Evolutionary conservation across 1,140 invertebrate species (phyloP).

Genomic region (Batillaria attramentaria): DNA sequence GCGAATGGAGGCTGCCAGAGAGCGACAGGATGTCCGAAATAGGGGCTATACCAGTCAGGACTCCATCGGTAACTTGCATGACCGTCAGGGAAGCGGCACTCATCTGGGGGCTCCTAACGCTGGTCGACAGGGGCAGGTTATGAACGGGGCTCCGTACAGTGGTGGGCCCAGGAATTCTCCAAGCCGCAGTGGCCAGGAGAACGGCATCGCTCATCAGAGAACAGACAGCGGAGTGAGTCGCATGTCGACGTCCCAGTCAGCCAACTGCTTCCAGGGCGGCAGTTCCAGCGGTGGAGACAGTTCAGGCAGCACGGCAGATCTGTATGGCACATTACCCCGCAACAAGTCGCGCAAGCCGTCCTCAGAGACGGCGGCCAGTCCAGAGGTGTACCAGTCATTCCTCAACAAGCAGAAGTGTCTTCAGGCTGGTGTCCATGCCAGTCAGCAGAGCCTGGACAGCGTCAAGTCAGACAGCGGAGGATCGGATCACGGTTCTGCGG

Average conservation of each 20-base stretch:
- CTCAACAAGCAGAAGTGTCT: constrained; percentile 47
- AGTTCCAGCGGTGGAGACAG: constrained; percentile 5
- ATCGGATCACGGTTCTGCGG: constrained; percentile 39
- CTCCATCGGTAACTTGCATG: constrained; percentile 1
- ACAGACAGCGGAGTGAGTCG: constrained; percentile 21
- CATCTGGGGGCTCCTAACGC: no score
- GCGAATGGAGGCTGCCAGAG: constrained; percentile 20
- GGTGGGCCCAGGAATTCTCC: not conserved
- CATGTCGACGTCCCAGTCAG: constrained; percentile 30
- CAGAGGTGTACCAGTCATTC: constrained; percentile 48
- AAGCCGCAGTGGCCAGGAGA: not conserved
- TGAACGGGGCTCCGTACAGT: no score
- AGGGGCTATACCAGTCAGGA: constrained; percentile 17
- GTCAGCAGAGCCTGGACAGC: constrained; percentile 38
- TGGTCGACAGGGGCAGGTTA: no score
- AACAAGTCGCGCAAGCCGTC: constrained; percentile 37
- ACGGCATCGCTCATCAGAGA: not conserved
- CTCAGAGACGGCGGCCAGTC: constrained; percentile 34
- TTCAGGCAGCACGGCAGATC: constrained; percentile 37
- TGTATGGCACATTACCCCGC: constrained; percentile 53
- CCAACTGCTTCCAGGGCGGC: constrained; percentile 25
- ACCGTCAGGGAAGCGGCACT: constrained; percentile 11
- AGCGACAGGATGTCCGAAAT: no score
- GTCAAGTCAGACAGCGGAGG: constrained; percentile 38
- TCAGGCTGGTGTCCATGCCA: constrained; percentile 18